Evolutionary conservation across 2,888 invertebrate species (phyloP).

Genomic region (Dascillus cervinus): DNA sequence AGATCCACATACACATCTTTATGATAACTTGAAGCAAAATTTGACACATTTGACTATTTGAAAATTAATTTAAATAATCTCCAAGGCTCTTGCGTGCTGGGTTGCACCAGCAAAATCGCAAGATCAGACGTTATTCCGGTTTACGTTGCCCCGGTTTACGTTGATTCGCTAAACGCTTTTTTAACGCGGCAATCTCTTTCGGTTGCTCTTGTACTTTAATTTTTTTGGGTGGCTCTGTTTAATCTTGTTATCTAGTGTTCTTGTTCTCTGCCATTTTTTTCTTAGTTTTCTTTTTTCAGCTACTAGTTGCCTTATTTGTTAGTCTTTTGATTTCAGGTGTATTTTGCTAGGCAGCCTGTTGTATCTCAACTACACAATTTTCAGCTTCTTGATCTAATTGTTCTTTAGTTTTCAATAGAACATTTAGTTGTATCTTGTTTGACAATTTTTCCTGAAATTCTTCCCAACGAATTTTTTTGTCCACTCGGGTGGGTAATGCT

Average conservation of each 20-base stretch:
- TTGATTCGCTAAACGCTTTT: too few species aligned
- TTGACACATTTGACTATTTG: too few species aligned
- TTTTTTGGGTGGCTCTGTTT: background rate
- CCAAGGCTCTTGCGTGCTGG: too few species aligned
- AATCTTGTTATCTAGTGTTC: slow-evolving; percentile 2
- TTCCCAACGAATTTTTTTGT: slow-evolving; percentile 7
- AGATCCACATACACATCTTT: too few species aligned
- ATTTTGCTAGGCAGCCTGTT: slow-evolving; percentile 3
- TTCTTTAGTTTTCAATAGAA: slow-evolving; percentile 1
- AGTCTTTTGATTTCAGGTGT: slow-evolving; percentile 4
- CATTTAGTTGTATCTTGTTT: slow-evolving; percentile 4
- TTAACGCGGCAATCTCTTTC: background rate
- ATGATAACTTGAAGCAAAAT: too few species aligned
- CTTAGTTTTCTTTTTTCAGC: slow-evolving; percentile 4
- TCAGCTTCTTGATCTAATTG: slow-evolving; percentile 4
- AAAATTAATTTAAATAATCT: too few species aligned
- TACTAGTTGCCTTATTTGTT: slow-evolving; percentile 7
- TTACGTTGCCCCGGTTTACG: too few species aligned
- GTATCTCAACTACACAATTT: slow-evolving; percentile 1
- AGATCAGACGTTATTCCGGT: too few species aligned
- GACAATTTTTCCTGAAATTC: slow-evolving; percentile 1
- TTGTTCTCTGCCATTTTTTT: slow-evolving; percentile 11
- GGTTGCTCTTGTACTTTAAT: too few species aligned
- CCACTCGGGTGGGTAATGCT: slow-evolving; percentile 6
- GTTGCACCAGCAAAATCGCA: too few species aligned